Base-by-base conservation (phyloP, 2,113 vertebrate genomes). In the Archocentrus centrarchus region DNA sequence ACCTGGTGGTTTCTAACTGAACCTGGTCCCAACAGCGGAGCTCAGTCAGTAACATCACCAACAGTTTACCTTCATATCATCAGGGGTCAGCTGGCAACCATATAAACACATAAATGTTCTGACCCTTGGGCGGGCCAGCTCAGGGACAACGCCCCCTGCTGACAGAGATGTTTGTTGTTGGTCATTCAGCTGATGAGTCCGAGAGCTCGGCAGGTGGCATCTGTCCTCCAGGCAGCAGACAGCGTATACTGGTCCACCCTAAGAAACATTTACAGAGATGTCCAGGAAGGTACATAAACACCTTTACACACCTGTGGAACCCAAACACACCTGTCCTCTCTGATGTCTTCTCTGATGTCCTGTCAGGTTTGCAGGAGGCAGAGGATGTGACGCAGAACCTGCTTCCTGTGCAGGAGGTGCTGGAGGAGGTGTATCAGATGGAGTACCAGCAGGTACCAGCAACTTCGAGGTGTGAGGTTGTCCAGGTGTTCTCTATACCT, bases 351-450 rank as follows among this genome's bases (percentile, higher is more conserved):
- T 47, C 24, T 24, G 44, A 47, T 47, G 44, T 4, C 44, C 4
- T 14, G 11, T 1, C 80, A 97, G 96, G 95, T 5, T 86, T 97
- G 84, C 93, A 93, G 85, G 97, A 97, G 75, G 96, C 96, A 6
- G 68, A 41, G 0, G 94, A 97, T 5, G 76, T 97, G 5, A 94
- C 86, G 1, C 63, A 95, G 11, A 86, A 96, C 11, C 91, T 97
- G 88, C 91, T 79, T 2, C 95, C 95, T 0, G 92, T 97, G 7
- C 90, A 83, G 35, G 14, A 88, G 9, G 41, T 93, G 32, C 37
- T 97, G 82, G 95, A 96, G 18, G 93, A 96, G 17, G 81, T 94
- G 83, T 93, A 96, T 6, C 95, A 95, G 44, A 17, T 44, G 0
- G 95, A 97, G 10, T 97, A 96, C 82, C 7, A 76, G 0, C 27